Base-by-base conservation (phyloP, 2,113 vertebrate genomes). In the Theristicus caerulescens region DNA sequence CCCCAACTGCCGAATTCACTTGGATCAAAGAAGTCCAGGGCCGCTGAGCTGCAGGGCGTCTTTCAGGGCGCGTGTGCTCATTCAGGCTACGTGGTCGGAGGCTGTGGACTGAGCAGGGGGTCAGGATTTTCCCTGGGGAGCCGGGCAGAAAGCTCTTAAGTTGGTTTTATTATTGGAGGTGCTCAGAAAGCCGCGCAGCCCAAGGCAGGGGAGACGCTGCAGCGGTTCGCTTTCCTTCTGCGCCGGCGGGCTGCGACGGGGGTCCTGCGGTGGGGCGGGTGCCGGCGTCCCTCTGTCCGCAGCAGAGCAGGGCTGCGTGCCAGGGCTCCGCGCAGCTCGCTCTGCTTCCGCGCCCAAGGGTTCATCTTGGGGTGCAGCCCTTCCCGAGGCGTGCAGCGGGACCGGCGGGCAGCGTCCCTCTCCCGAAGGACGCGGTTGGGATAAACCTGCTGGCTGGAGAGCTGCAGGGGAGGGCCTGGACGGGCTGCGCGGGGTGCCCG, bases 371-470 rank as follows among this genome's bases (percentile, higher is more conserved):
- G 5, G 18, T 4, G 66, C 29, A n/a, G 58, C 34, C 10, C 18
- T 13, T 32, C 17, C 38, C 14, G 4, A 16, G 62, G 38, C 11
- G 2, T 4, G 38, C 5, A 16, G 57, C 6, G 9, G 74, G 74
- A 32, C 12, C 2, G 5, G 12, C 8, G 5, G 57, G 57, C 20
- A 9, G 2, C 12, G 8, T 34, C 57, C 22, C 40, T 10, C 57
- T 55, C 12, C 47, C 24, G 3, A 11, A 5, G 32, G n/a, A 17
- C 1, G 1, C 40, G 5, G 4, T 6, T 22, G 65, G 47, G 57
- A 22, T 34, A 4, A 34, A 24, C 6, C 27, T 2, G 11, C 8
- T 19, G 10, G 40, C 15, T 34, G 34, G 5, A 7, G 9, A 14
- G 29, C 42, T 21, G 20, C 26, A 32, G 20, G 55, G 10, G 31